These are phyloP conservation scores for Dipodomys merriami DNA, from an alignment of 2,113 vertebrate genomes.

Conservation along the genomic window DNA sequence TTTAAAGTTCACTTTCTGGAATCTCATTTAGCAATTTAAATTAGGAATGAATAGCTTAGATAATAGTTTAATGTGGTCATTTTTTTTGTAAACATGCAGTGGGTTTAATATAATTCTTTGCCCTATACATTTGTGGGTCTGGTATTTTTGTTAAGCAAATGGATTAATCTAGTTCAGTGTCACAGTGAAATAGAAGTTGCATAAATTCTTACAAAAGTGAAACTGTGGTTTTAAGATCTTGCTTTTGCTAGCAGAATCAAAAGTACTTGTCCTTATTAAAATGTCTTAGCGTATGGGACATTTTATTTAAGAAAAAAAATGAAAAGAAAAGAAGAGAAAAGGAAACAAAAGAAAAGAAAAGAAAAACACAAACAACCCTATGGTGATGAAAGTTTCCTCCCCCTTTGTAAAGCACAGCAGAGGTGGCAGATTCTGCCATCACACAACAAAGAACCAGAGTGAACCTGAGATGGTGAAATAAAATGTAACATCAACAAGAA, in stretches of 20 bases:
- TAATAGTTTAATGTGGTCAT: neutral
- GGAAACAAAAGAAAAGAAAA: neutral
- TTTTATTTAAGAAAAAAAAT: neutral
- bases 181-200: conserved; percentile 9
- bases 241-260: conserved; percentile 37
- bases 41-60: neutral
- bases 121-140: neutral
- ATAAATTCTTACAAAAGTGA: conserved; percentile 56
- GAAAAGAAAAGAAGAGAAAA: too few species aligned
- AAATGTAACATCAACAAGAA: conserved; percentile 75
- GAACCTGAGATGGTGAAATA: conserved; percentile 60
- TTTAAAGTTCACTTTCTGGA: neutral
- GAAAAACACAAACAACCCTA: conserved; percentile 43
- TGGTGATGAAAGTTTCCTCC: neutral
- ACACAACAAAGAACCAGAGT: conserved; percentile 73
- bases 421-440: conserved; percentile 68
- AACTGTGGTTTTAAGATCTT: conserved; percentile 17
- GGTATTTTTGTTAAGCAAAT: conserved; percentile 29
- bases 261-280: conserved; percentile 10
- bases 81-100: conserved; percentile 14
- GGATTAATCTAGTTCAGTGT: neutral
- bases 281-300: conserved; percentile 49
- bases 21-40: neutral
- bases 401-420: conserved; percentile 47
- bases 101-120: conserved; percentile 38